A percentile compares a stretch with the other conserved stretches of the same genome.
These are phyloP conservation scores for Mesochorus sp. DNA, from an alignment of 2,888 invertebrate species.

Conservation along the genomic window DNA sequence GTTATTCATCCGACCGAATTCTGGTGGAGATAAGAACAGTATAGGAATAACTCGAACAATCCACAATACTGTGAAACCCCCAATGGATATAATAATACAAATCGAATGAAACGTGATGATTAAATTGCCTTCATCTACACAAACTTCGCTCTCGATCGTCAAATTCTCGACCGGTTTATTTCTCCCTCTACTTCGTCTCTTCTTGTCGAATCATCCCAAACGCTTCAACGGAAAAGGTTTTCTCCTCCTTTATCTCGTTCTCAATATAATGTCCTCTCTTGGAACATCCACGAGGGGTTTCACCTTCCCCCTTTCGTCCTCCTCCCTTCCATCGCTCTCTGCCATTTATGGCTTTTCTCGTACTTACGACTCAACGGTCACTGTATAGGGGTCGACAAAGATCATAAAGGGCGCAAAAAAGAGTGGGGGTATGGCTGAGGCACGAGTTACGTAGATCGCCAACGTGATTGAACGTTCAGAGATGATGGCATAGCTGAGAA, in stretches of 20 bases:
- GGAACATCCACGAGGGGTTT: constrained; percentile 20
- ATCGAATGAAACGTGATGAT: no score
- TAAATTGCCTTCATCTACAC: neutral
- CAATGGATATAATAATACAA: no score
- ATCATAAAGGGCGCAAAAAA: constrained; percentile 21
- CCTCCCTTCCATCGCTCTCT: neutral
- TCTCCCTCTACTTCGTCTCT: neutral
- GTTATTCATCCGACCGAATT: no score
- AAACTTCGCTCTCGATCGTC: neutral
- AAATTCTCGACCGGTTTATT: neutral
- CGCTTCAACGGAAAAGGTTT: neutral
- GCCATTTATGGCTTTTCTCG: constrained; percentile 35
- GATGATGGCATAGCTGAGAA: neutral
- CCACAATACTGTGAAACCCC: no score
- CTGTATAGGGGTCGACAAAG: constrained; percentile 8
- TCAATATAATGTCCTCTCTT: constrained; percentile 19
- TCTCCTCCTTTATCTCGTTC: neutral
- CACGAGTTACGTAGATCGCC: neutral
- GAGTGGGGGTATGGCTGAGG: no score
- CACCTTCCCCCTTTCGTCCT: neutral
- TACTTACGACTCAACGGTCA: constrained; percentile 27
- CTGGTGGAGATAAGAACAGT: no score
- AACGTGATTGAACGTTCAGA: constrained; percentile 1
- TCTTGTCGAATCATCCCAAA: no score
- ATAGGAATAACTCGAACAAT: no score